A percentile compares a stretch with the other conserved stretches of the same genome.
These are phyloP conservation scores for Tachystola acroxantha DNA, from an alignment of 2,888 invertebrate species.

Conservation along the genomic window DNA sequence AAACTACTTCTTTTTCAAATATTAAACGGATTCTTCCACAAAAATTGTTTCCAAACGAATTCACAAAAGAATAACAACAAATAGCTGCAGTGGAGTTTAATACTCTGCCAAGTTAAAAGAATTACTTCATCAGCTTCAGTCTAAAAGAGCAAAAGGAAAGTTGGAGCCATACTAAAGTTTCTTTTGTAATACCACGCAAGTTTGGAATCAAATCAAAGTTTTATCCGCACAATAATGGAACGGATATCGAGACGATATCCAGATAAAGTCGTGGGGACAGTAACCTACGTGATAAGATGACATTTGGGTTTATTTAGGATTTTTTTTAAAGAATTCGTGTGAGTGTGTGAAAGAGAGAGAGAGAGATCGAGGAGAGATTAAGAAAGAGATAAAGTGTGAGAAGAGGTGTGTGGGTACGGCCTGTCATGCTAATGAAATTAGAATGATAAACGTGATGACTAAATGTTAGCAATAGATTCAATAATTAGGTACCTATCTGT, in stretches of 20 bases:
- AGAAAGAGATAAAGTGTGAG: too few relatives aligned
- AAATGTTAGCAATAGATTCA: too few relatives aligned
- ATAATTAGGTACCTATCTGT: too few relatives aligned
- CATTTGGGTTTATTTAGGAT: too few relatives aligned
- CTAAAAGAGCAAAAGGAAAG: slow-evolving; percentile 21
- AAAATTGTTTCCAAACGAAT: neutral
- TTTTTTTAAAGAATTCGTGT: too few relatives aligned
- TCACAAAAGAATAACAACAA: slow-evolving; percentile 10
- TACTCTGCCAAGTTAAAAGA: slow-evolving; percentile 21
- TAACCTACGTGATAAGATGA: slow-evolving; percentile 32
- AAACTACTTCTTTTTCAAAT: too few relatives aligned
- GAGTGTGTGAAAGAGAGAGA: too few relatives aligned
- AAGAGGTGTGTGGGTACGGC: too few relatives aligned
- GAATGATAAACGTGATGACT: too few relatives aligned
- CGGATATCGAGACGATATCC: slow-evolving; percentile 61
- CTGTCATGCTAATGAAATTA: too few relatives aligned
- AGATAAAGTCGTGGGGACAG: slow-evolving; percentile 49
- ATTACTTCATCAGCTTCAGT: slow-evolving; percentile 26
- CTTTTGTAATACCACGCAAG: slow-evolving; percentile 48
- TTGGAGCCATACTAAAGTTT: slow-evolving; percentile 46
- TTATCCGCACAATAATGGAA: slow-evolving; percentile 65
- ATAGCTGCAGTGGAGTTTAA: slow-evolving; percentile 14
- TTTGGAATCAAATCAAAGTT: slow-evolving; percentile 72
- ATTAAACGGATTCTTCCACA: too few relatives aligned
- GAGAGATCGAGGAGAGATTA: too few relatives aligned